These are phyloP conservation scores for Pterocles gutturalis DNA, from an alignment of 2,113 vertebrate species.

Conservation along the genomic window DNA sequence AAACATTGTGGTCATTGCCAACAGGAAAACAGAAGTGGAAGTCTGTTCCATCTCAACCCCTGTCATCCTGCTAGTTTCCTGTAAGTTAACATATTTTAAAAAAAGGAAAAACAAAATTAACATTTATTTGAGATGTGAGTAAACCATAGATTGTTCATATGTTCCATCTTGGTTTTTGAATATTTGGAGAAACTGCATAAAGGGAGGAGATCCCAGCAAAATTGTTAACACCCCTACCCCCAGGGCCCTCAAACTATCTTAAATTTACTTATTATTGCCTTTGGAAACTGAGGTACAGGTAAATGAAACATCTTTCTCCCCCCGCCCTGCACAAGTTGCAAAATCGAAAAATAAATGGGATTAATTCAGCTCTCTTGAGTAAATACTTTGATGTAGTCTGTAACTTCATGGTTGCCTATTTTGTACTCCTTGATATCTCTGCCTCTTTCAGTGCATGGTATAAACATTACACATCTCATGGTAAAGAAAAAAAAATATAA, in stretches of 20 bases:
- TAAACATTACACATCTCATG: neutral
- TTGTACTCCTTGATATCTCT: neutral
- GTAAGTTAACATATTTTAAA: neutral
- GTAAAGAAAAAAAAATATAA: neutral
- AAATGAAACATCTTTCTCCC: neutral
- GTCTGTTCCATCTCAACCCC: neutral
- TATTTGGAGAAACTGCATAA: neutral
- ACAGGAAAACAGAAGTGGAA: neutral
- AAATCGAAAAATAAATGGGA: neutral
- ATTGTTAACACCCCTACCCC: neutral
- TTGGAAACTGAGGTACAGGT: neutral
- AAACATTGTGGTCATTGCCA: neutral
- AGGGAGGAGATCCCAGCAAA: neutral
- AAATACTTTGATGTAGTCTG: fast-evolving
- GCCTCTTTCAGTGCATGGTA: neutral
- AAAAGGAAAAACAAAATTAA: neutral
- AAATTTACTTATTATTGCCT: neutral
- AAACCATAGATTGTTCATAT: neutral
- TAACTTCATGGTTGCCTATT: neutral
- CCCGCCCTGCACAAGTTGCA: fast-evolving
- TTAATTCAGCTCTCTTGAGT: neutral
- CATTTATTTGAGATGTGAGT: neutral
- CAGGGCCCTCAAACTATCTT: neutral
- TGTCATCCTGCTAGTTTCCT: neutral
- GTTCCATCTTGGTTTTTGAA: neutral